Evolutionary conservation across 1,140 invertebrate genomes (phyloP).

Genomic region (Hyposmocoma kahamanoa): DNA sequence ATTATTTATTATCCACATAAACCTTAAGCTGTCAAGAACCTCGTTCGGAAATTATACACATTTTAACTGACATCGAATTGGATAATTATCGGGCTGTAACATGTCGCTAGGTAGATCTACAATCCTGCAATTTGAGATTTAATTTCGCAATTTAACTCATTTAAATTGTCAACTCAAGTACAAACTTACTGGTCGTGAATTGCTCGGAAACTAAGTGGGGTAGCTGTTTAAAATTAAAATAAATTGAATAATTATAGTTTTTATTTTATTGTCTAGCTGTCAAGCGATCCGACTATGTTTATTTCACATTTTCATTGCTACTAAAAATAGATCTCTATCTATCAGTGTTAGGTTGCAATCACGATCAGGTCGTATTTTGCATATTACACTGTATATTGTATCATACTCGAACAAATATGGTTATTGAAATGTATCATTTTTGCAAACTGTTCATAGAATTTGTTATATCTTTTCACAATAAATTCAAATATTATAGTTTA

Average conservation of each 20-base stretch:
- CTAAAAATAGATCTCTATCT: too few species aligned
- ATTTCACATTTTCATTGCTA: too few species aligned
- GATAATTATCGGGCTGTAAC: conserved; percentile 44
- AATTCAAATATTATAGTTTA: too few species aligned
- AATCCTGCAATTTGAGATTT: conserved; percentile 31
- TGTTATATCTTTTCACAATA: too few species aligned
- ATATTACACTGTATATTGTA: too few species aligned
- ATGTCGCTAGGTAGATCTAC: conserved; percentile 33
- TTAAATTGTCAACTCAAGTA: conserved; percentile 20
- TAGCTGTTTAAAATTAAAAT: conserved; percentile 17
- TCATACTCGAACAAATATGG: too few species aligned
- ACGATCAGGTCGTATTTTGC: too few species aligned
- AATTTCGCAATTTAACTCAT: conserved; percentile 33
- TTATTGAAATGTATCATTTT: too few species aligned
- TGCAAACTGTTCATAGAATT: too few species aligned
- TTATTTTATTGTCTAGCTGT: conserved; percentile 2
- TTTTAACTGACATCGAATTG: conserved; percentile 43
- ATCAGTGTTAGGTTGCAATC: too few species aligned
- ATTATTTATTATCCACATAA: conserved; percentile 28
- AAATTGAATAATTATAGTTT: conserved; percentile 10
- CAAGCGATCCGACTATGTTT: too few species aligned
- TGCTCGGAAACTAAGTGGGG: neutral
- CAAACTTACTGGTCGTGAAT: conserved; percentile 15
- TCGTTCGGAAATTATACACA: conserved; percentile 49
- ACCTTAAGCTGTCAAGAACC: conserved; percentile 29